Percentiles rank a stretch among this genome's conserved stretches.
Conservation (phyloP, 2,797 vertebrate species). For the Enteromius fasciolatus region DNA sequence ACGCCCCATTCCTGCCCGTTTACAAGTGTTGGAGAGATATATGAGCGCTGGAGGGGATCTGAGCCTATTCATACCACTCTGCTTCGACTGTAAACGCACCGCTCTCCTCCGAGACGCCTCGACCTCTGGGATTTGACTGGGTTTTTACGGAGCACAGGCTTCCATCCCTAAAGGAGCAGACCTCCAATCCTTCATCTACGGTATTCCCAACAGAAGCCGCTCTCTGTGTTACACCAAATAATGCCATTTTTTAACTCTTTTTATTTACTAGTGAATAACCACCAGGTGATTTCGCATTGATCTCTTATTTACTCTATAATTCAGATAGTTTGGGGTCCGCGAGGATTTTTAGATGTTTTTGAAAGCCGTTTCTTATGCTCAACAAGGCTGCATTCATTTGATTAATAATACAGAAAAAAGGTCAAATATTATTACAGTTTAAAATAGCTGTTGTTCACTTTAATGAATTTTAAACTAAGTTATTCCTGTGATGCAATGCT, state of each 20-base stretch:
- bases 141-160: slow-evolving; percentile 41
- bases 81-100: slow-evolving; percentile 41
- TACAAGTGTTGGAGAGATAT: slow-evolving; percentile 66
- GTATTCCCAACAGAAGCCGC: slow-evolving; percentile 7
- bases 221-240: neutral
- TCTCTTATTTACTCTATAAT: neutral
- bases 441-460: neutral
- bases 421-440: neutral
- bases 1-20: slow-evolving; percentile 71
- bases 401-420: neutral
- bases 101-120: slow-evolving; percentile 40
- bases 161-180: slow-evolving; percentile 22
- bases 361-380: neutral
- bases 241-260: neutral
- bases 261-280: neutral
- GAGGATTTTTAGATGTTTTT: neutral
- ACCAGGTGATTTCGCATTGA: neutral
- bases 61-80: slow-evolving; percentile 44
- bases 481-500: neutral
- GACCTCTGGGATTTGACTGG: slow-evolving; percentile 38
- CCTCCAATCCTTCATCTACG: slow-evolving; percentile 24
- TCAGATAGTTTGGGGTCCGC: neutral
- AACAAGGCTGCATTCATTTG: neutral
- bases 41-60: slow-evolving; percentile 68
- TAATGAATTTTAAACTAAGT: neutral